phyloP scores from a whole-genome alignment of 1,140 invertebrate genomes.

The Helicoverpa zea region DNA sequence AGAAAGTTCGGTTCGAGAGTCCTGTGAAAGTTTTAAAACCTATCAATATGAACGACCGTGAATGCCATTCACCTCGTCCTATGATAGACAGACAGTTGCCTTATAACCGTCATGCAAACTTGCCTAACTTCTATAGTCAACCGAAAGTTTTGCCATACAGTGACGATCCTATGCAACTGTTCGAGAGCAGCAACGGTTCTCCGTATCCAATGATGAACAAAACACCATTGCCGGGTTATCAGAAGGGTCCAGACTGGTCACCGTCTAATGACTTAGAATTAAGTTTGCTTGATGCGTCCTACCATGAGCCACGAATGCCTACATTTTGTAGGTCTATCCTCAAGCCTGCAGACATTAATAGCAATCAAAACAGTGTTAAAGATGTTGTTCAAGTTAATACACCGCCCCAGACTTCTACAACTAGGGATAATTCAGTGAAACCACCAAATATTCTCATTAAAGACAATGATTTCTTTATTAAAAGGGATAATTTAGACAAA shows the following conservation, averaged over 20 bases:
- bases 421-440: slow-evolving; percentile 59
- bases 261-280: slow-evolving; percentile 78
- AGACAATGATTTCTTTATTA: slow-evolving; percentile 76
- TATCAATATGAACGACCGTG: slow-evolving; percentile 65
- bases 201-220: slow-evolving; percentile 72
- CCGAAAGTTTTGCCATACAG: slow-evolving; percentile 60
- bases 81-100: slow-evolving; percentile 66
- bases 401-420: slow-evolving; percentile 8
- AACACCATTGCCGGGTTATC: slow-evolving; percentile 56
- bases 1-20: slow-evolving; percentile 81
- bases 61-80: slow-evolving; percentile 80
- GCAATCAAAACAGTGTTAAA: slow-evolving; percentile 5
- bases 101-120: slow-evolving; percentile 23
- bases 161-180: slow-evolving; percentile 70
- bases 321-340: slow-evolving; percentile 42
- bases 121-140: slow-evolving; percentile 51
- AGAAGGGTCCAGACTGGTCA: slow-evolving; percentile 54
- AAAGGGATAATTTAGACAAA: slow-evolving; percentile 64
- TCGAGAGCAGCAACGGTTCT: slow-evolving; percentile 70
- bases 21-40: slow-evolving; percentile 60
- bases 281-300: slow-evolving; percentile 73
- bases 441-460: slow-evolving; percentile 65
- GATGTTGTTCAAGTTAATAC: not conserved
- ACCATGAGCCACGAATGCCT: slow-evolving; percentile 55
- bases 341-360: slow-evolving; percentile 21